phyloP scores from a whole-genome alignment of 2,888 invertebrate species.

The Ochropleura leucogaster region DNA sequence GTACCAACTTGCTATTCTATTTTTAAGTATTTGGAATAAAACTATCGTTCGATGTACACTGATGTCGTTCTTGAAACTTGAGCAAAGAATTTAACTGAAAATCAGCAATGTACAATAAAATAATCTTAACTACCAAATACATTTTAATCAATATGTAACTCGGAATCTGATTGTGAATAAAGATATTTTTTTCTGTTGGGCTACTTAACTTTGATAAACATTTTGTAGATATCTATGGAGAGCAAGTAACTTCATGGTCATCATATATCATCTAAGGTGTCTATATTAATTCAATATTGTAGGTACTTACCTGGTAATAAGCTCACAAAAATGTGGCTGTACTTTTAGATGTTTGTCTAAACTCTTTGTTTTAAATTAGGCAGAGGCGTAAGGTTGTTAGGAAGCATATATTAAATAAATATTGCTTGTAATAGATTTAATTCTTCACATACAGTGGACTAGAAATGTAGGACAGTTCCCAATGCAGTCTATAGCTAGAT shows the following conservation, averaged over 20 bases:
- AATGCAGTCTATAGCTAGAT: background rate
- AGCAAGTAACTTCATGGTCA: no score
- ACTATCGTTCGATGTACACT: background rate
- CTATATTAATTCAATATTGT: no score
- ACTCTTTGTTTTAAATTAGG: no score
- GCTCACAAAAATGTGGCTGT: no score
- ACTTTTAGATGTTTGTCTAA: no score
- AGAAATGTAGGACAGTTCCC: no score
- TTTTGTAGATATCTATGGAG: background rate
- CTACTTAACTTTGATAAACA: background rate
- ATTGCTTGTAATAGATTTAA: no score
- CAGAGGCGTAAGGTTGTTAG: no score
- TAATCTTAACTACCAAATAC: background rate
- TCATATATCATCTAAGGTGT: no score
- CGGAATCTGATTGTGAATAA: background rate
- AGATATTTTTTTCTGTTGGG: background rate
- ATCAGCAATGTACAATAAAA: background rate
- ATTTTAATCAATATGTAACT: background rate
- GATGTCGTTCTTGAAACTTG: background rate
- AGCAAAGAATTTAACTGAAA: background rate
- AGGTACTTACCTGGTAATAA: no score
- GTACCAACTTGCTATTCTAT: slow-evolving; percentile 1
- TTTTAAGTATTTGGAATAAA: background rate
- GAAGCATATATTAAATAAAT: no score
- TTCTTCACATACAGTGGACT: no score